These are phyloP conservation scores for Laupala kohalensis DNA, from an alignment of 1,140 invertebrate species.

Conservation along the genomic window DNA sequence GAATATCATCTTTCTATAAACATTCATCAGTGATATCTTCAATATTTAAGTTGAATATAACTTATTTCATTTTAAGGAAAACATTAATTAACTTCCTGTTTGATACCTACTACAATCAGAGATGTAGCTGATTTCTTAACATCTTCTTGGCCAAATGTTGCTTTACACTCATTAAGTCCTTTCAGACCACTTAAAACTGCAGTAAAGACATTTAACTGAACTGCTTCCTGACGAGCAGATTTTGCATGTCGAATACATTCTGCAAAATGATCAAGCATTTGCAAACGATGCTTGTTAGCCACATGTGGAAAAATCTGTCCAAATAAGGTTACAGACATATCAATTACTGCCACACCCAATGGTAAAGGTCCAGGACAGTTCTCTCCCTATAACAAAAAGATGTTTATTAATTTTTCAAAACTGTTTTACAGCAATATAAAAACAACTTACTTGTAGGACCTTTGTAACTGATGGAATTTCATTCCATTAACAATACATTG, in stretches of 20 bases:
- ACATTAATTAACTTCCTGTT: neutral
- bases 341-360: slow-evolving; percentile 91
- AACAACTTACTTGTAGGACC: too few relatives aligned
- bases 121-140: slow-evolving; percentile 74
- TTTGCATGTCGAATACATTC: slow-evolving; percentile 91
- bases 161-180: slow-evolving; percentile 75
- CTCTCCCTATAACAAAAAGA: slow-evolving; percentile 34
- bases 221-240: slow-evolving; percentile 79
- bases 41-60: neutral
- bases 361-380: slow-evolving; percentile 74
- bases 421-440: too few relatives aligned
- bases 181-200: slow-evolving; percentile 82
- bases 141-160: slow-evolving; percentile 73
- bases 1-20: neutral
- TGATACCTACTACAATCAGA: slow-evolving; percentile 50
- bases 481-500: too few relatives aligned
- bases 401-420: neutral
- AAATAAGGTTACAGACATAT: slow-evolving; percentile 84
- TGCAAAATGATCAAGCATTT: slow-evolving; percentile 93
- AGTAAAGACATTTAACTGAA: slow-evolving; percentile 95
- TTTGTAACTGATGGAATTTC: too few relatives aligned
- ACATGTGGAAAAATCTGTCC: slow-evolving; percentile 88
- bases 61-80: neutral
- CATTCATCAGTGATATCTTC: neutral
- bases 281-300: slow-evolving; percentile 85